Percentiles rank a stretch among this genome's conserved stretches.
Evolutionary conservation across 2,113 vertebrate species (phyloP).

Genomic region (Scolopax mira): DNA sequence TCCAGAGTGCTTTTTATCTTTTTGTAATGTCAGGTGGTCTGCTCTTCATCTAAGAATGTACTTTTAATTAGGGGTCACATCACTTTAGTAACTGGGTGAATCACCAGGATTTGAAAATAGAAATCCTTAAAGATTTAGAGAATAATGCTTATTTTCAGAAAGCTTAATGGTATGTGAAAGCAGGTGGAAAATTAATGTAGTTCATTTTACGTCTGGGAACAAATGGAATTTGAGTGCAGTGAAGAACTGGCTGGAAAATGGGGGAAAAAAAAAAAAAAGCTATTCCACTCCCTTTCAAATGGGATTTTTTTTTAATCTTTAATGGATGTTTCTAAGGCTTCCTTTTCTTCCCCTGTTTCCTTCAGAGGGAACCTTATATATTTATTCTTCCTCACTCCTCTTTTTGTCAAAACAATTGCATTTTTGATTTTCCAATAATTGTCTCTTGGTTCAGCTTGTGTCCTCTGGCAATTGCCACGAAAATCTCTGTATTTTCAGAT

Average conservation of each 20-base stretch:
- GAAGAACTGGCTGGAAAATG: background rate
- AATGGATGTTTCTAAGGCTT: background rate
- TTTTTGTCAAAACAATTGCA: background rate
- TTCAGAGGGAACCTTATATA: background rate
- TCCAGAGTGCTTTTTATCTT: background rate
- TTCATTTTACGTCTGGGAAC: background rate
- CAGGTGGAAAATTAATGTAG: slow-evolving; percentile 4
- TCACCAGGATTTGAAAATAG: background rate
- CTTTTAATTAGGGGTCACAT: slow-evolving; percentile 10
- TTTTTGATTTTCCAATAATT: background rate
- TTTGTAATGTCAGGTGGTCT: background rate
- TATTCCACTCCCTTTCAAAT: background rate
- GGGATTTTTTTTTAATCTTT: background rate
- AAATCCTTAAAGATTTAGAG: background rate
- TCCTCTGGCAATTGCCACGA: background rate
- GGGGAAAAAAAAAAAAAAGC: background rate
- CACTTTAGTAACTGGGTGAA: background rate
- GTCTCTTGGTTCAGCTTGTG: background rate
- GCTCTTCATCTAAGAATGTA: background rate
- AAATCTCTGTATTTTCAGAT: background rate
- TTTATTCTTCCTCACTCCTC: background rate
- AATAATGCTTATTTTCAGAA: slow-evolving; percentile 27
- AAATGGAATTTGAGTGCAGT: background rate
- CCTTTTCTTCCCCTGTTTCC: background rate
- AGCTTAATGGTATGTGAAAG: background rate